Conservation (phyloP, 2,888 invertebrate genomes). For the Junonia oenone region DNA sequence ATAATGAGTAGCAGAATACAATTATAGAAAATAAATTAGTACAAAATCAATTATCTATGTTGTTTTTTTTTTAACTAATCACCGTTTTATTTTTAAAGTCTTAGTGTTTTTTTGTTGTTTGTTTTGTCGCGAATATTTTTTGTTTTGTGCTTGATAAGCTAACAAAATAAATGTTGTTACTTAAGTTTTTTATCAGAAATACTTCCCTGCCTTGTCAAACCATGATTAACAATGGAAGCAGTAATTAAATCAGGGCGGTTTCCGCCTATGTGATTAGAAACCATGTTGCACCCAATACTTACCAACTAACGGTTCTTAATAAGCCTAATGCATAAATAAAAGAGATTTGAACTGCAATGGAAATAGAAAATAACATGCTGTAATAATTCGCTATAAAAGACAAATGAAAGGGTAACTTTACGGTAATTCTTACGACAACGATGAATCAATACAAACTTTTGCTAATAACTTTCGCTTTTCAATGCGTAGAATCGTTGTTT, state of each 20-base stretch:
- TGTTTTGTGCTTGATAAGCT: background rate
- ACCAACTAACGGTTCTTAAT: slow-evolving; percentile 7
- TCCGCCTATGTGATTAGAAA: slow-evolving; percentile 23
- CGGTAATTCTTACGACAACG: background rate
- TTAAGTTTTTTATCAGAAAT: background rate
- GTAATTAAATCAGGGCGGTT: slow-evolving; percentile 14
- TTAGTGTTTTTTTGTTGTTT: background rate
- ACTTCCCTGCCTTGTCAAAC: background rate
- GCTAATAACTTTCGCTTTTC: background rate
- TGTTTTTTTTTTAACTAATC: background rate
- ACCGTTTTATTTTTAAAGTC: background rate
- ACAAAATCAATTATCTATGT: background rate
- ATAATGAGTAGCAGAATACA: background rate
- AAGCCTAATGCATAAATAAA: slow-evolving; percentile 16
- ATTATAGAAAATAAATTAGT: background rate
- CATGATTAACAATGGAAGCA: background rate
- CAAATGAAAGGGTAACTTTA: background rate
- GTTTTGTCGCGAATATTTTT: background rate
- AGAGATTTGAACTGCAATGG: background rate
- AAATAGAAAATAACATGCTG: background rate
- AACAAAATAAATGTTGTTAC: background rate
- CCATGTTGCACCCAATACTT: slow-evolving; percentile 7
- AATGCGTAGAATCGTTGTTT: too few species aligned
- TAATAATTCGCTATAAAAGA: slow-evolving; percentile 1
- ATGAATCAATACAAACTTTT: slow-evolving; percentile 3